phyloP scores from a whole-genome alignment of 2,888 invertebrate genomes.

The Furcula furcula region DNA sequence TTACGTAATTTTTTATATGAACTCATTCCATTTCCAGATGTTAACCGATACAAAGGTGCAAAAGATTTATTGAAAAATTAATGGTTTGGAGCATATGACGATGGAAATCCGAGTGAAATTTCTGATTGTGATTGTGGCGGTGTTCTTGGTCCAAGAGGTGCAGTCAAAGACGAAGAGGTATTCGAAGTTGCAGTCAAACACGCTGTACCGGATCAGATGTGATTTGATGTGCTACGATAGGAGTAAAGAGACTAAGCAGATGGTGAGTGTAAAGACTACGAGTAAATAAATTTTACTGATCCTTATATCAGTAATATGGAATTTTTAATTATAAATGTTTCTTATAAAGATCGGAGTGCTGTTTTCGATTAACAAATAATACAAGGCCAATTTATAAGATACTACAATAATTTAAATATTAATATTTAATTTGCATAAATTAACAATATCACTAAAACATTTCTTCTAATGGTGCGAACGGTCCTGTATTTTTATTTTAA shows the following conservation, averaged over 20 bases:
- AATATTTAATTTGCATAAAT: no score
- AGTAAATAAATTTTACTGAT: no score
- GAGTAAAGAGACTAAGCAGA: conserved; percentile 55
- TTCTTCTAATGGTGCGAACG: no score
- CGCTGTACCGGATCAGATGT: conserved; percentile 82
- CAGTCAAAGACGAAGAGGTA: conserved; percentile 55
- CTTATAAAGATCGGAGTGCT: no score
- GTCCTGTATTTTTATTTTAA: no score
- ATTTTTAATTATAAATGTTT: no score
- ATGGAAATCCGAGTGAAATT: conserved; percentile 49
- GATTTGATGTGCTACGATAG: conserved; percentile 80
- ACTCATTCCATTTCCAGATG: conserved; percentile 19
- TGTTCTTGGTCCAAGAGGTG: conserved; percentile 43
- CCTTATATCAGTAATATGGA: no score
- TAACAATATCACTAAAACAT: no score
- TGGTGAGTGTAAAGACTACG: conserved; percentile 54
- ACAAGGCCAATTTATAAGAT: no score
- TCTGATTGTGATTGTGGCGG: conserved; percentile 43
- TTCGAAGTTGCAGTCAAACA: conserved; percentile 69
- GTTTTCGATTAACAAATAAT: no score
- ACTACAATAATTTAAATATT: no score
- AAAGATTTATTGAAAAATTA: conserved; percentile 4
- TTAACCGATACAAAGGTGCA: conserved; percentile 6
- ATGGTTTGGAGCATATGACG: conserved; percentile 10
- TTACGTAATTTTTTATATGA: not conserved